Base-by-base conservation (phyloP, 2,797 vertebrate genomes). In the Microcaecilia unicolor region DNA sequence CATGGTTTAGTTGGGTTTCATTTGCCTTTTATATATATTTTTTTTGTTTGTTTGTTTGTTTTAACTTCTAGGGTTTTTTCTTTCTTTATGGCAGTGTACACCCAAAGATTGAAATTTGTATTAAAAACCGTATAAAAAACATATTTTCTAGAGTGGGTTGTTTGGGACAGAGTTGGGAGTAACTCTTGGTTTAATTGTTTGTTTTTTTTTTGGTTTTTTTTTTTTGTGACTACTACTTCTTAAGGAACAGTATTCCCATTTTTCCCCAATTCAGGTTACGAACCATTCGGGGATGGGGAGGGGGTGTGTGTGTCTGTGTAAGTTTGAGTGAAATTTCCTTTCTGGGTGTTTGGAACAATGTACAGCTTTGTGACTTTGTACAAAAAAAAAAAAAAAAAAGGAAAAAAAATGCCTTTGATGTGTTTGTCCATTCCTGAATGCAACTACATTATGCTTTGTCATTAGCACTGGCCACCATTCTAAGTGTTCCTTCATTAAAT, bases 51-150 rank as follows among this genome's bases (percentile, higher is more conserved):
- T n/a, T n/a, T n/a, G n/a, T n/a, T 48, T 44, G 74, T 71, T 78
- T 76, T 67, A 59, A 68, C 70, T 59, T 48, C 10, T 51, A 42
- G 57, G 43, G 22, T 74, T 41, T 61, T 47, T 68, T 71, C 41
- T 69, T 58, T 58, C 67, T 57, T 70, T 51, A 67, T 65, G 71
- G 68, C 70, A 68, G 74, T 68, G 70, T 67, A 61, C 70, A 75
- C 72, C 74, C 71, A 78, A 80, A 80, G 71, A 78, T 73, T 60
- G 65, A 56, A 64, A 67, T 78, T 76, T 78, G 66, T 74, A 78
- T 71, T 44, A 65, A 59, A 69, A 64, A 46, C 52, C 51, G 54
- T 46, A 39, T 48, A 26, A 24, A 50, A 15, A 22, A 4, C 37
- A 27, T n/a, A n/a, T n/a, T n/a, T n/a, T n/a, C n/a, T n/a, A n/a